A percentile compares a stretch with the other conserved stretches of the same genome.
These are phyloP conservation scores for Cynodonichthys magdalenae DNA, from an alignment of 2,797 vertebrate genomes.

Conservation along the genomic window DNA sequence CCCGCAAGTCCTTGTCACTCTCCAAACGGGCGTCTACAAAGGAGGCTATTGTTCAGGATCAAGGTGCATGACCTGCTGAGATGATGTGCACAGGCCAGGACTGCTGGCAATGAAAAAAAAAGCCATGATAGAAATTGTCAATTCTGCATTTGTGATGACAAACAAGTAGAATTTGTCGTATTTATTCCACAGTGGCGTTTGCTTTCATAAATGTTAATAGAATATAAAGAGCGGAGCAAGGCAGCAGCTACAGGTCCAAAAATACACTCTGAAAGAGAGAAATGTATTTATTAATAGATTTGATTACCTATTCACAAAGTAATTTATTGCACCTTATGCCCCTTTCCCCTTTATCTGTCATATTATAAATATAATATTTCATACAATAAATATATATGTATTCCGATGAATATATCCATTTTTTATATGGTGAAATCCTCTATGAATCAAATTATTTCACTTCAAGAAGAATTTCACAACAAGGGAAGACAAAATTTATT, in stretches of 20 bases:
- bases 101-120: slow-evolving; percentile 22
- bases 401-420: too few species aligned
- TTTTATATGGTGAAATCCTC: too few species aligned
- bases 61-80: slow-evolving; percentile 58
- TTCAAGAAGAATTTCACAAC: too few species aligned
- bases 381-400: too few species aligned
- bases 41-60: slow-evolving; percentile 66
- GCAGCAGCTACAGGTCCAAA: background rate
- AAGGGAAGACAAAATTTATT: too few species aligned
- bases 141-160: slow-evolving; percentile 15
- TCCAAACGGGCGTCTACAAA: slow-evolving; percentile 65
- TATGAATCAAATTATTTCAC: too few species aligned
- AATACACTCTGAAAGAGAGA: background rate
- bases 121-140: slow-evolving; percentile 22
- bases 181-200: background rate
- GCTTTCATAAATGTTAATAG: background rate
- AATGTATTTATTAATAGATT: background rate
- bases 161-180: background rate
- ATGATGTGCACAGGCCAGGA: slow-evolving; percentile 42
- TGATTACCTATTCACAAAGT: background rate
- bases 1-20: slow-evolving; percentile 71
- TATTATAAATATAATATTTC: too few species aligned
- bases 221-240: background rate
- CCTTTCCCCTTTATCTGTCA: background rate
- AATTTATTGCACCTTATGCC: background rate